Evolutionary conservation across 2,888 invertebrate genomes (phyloP), one percentile per base, ranked within the genome.

Genomic region (Leucoptera coffeella): DNA sequence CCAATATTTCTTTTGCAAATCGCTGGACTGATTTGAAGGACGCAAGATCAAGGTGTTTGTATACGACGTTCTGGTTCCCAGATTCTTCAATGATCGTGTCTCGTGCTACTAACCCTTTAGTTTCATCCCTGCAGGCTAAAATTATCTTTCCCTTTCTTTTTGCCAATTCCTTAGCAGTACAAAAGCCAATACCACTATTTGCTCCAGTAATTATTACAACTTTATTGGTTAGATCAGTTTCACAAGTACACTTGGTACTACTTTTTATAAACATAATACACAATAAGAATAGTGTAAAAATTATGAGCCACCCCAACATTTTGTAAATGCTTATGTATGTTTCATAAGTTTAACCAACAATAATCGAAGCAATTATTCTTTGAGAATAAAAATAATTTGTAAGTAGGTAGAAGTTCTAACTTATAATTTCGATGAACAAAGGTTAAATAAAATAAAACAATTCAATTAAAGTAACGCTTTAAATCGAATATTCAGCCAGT

Each of bases 1-100:
- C 67, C 14, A 80, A 69, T 22, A 93, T 75, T 32, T 83, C 81
- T 4, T 76, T 74, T 0, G 85, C 87, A 48, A 93, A 94, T 32
- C 78, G 76, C 9, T 85, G 73, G 9, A 88, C 74, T 0, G 87
- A 87, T 38, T 77, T 72, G 32, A 81, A 73, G 0, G 82, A 84
- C 4, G 82, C 74, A 27, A 89, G 49, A 47, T 89, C 84, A 23
- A 88, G 54, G 42, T 79, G 76, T 43, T 79, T 80, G 1, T 80
- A 75, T 1, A 78, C 37, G 2, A 88, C 52, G 30, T 82, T 77
- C 4, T 57, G 53, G 43, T 85, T 85, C 26, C 77, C 77, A 0
- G 82, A 79, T 25, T 67, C 65, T 37, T 73, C 61, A 9, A 74
- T 48, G 21, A 87, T 76, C 45, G 78, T 74, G 33, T 79, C 80